Evolutionary conservation across 2,888 invertebrate species (phyloP).

Genomic region (Acanthococcus lagerstroemiae): DNA sequence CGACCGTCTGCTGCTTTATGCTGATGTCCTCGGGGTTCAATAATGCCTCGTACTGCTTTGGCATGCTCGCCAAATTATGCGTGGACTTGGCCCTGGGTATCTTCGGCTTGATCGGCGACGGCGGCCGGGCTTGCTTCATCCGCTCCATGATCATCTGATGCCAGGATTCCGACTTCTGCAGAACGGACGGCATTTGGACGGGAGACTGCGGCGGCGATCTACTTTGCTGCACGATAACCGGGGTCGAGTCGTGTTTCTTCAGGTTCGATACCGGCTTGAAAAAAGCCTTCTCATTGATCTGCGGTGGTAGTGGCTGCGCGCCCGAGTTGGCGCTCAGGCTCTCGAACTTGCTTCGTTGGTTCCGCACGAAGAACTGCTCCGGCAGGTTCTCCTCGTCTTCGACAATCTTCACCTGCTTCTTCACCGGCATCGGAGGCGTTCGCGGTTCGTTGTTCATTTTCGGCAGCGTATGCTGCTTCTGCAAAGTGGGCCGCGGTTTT

Average conservation of each 20-base stretch:
- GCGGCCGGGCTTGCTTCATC: slow-evolving; percentile 38
- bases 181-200: slow-evolving; percentile 37
- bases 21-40: slow-evolving; percentile 56
- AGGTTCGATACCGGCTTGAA: slow-evolving; percentile 19
- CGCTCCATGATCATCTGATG: slow-evolving; percentile 53
- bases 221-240: slow-evolving; percentile 29
- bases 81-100: slow-evolving; percentile 58
- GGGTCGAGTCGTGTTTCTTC: slow-evolving; percentile 36
- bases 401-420: slow-evolving; percentile 3
- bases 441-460: not conserved
- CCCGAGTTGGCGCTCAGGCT: not conserved
- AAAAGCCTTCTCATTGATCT: slow-evolving; percentile 10
- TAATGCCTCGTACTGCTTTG: slow-evolving; percentile 72
- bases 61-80: slow-evolving; percentile 56
- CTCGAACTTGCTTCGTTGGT: slow-evolving; percentile 20
- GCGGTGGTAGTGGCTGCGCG: slow-evolving; percentile 1
- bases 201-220: slow-evolving; percentile 33
- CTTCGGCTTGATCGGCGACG: slow-evolving; percentile 34
- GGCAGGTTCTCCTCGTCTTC: slow-evolving; percentile 16
- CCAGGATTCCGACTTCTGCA: slow-evolving; percentile 70
- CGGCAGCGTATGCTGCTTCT: not conserved
- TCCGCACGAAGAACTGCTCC: slow-evolving; percentile 19
- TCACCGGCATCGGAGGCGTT: not conserved
- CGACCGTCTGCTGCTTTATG: slow-evolving; percentile 62
- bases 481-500: not conserved